Percentiles rank a stretch among this genome's conserved stretches.
Conservation (phyloP, 1,140 invertebrate genomes). For the Diplogasteroides magnus region DNA sequence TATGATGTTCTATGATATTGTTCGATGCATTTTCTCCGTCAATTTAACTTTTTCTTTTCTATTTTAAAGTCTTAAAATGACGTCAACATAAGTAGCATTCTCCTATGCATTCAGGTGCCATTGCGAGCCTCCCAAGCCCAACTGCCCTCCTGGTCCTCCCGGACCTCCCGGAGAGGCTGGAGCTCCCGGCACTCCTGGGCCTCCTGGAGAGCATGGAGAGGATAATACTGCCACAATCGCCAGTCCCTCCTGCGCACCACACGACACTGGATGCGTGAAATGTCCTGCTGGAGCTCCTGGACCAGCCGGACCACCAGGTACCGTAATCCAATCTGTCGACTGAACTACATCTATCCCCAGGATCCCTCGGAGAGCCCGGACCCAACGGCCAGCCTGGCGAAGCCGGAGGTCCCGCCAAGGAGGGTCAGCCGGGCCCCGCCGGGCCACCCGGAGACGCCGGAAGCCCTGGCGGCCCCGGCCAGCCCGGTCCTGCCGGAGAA, state of each 20-base stretch:
- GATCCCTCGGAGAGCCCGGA: no score
- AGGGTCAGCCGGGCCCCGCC: slow-evolving; percentile 10
- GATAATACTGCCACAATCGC: slow-evolving; percentile 33
- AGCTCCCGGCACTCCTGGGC: slow-evolving; percentile 23
- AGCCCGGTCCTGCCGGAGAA: slow-evolving; percentile 20
- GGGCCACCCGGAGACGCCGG: slow-evolving; percentile 30
- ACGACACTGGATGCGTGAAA: slow-evolving; percentile 10
- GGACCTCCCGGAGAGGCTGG: slow-evolving; percentile 34
- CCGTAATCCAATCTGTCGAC: no score
- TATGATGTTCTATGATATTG: no score
- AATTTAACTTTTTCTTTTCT: no score
- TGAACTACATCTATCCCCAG: no score
- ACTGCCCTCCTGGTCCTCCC: slow-evolving; percentile 33
- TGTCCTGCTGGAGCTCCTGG: slow-evolving; percentile 19
- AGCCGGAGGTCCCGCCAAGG: not conserved
- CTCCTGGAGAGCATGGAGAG: slow-evolving; percentile 21
- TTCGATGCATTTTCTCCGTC: no score
- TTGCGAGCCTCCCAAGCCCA: slow-evolving; percentile 35
- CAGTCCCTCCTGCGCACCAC: slow-evolving; percentile 28
- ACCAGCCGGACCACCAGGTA: no score
- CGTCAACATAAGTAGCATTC: no score
- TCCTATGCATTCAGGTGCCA: slow-evolving; percentile 32
- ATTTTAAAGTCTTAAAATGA: no score
- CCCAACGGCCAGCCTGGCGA: slow-evolving; percentile 3
- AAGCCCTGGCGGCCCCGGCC: slow-evolving; percentile 5